Base-by-base conservation (phyloP, 2,113 vertebrate species). In the Petaurus breviceps region DNA sequence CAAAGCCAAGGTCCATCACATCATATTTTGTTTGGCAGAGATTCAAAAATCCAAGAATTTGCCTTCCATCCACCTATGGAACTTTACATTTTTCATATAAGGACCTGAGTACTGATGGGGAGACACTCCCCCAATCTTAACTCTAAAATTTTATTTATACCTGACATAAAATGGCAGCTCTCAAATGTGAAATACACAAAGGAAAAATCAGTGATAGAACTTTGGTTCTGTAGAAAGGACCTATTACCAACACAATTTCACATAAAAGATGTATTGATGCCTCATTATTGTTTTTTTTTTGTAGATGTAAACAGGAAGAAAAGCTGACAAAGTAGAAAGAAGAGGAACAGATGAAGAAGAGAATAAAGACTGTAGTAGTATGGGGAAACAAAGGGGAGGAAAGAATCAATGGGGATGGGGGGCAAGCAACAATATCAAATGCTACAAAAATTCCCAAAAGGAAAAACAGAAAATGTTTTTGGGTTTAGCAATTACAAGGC, bases 201-300 rank as follows among this genome's bases (percentile, higher is more conserved):
- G 22, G 43, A 91, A 57, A 49, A 95, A 28, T 2, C 26, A n/a
- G 10, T 50, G 26, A 31, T 47, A 50, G 49, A 24, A 10, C 37
- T 92, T 95, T 24, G 51, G 26, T 92, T 94, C 90, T 92, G 31
- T 7, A 49, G 46, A 90, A 26, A 49, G 0, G 89, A 49, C n/a
- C 96, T n/a, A 12, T 91, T 94, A 93, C 90, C 43, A 90, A 94
- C 68, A 0, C 89, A 91, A 95, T 0, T 47, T 50, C 89, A 89
- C 16, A 52, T n/a, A 90, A 90, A 11, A 46, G 1, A 3, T 2
- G 90, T 77, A 51, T 26, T 96, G 55, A 91, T 95, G 84, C 25
- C 51, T 89, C 50, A 52, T 1, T 16, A 25, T 57, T 94, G 89
- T 12, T 49, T 49, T 49, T 53, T 68, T 23, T 93, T 12, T 22